Evolutionary conservation across 2,797 vertebrate species (phyloP), one percentile per base, ranked within the genome.

Genomic region (Phoxinus dragarum): DNA sequence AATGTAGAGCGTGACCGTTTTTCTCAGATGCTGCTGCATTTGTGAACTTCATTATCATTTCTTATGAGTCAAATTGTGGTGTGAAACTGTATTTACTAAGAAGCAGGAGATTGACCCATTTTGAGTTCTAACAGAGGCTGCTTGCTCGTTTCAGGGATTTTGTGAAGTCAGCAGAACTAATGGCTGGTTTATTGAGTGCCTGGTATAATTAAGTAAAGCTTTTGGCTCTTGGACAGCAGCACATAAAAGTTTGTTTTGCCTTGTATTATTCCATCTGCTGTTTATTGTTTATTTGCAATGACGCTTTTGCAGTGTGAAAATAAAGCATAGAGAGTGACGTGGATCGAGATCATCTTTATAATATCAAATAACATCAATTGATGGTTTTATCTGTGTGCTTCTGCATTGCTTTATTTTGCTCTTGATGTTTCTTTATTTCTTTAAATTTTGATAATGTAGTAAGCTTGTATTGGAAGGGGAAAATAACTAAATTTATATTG

Each of bases 131-230:
- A 77, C 19, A 34, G 40, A 72, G 49, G n/a, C 52, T 52, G 59
- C 49, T 16, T 49, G 42, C 71, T 81, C 12, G 4, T 81, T 54
- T 77, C 54, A 36, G 42, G 38, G 8, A 59, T 82, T 82, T 68
- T 52, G 74, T 40, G 8, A 36, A 78, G 66, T 88, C 47, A 84
- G 73, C 36, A 17, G 31, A 44, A 72, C 27, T 7, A 21, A 73
- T 44, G 47, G 61, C 59, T 42, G 59, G 56, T 81, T 73, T 81
- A 81, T 84, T 82, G 36, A 66, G 44, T 59, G 82, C 54, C 9
- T 68, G 66, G 42, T 27, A 16, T 34, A 79, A 68, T 16, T 73
- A 47, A 56, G 7, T 59, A 27, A 75, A 74, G 44, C 27, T n/a
- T 59, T 56, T 64, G 59, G 44, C 34, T 64, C 34, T 67, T 7